A percentile compares a stretch with the other conserved stretches of the same genome.
These are phyloP conservation scores for Uromys caudimaculatus DNA, from an alignment of 2,797 vertebrate species.

Conservation along the genomic window DNA sequence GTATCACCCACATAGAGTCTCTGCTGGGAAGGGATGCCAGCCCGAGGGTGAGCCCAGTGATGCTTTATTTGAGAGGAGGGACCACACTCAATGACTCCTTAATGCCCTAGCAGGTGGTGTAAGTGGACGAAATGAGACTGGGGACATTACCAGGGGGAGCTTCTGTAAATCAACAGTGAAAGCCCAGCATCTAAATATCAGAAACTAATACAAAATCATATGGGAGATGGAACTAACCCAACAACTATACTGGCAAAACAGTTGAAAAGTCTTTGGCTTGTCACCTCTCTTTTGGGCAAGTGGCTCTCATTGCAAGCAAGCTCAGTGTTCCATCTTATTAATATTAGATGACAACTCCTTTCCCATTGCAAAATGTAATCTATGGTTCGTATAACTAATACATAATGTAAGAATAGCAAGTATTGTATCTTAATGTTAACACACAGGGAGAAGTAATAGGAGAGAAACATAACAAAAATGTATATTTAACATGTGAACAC, in stretches of 20 bases:
- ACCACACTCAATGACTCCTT: neutral
- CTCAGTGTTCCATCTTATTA: neutral
- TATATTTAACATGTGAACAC: neutral
- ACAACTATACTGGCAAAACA: neutral
- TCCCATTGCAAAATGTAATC: conserved; percentile 39
- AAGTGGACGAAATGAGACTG: neutral
- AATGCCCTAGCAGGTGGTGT: fast-evolving
- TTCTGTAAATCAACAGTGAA: neutral
- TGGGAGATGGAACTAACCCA: neutral
- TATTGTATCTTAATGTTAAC: neutral
- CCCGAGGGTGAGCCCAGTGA: fast-evolving
- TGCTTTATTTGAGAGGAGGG: neutral
- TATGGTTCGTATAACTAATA: neutral
- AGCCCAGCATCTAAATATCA: neutral
- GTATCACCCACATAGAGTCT: neutral
- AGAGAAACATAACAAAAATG: conserved; percentile 25
- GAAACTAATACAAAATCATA: neutral
- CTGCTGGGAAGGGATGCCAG: neutral
- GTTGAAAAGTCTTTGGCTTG: neutral
- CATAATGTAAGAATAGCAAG: neutral
- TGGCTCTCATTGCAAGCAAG: neutral
- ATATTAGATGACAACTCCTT: neutral
- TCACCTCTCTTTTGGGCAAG: neutral
- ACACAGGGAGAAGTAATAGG: conserved; percentile 17
- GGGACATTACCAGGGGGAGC: neutral